A percentile compares a stretch with the other conserved stretches of the same genome.
Evolutionary conservation across 2,888 invertebrate genomes (phyloP).

Genomic region (Myopa testacea): DNA sequence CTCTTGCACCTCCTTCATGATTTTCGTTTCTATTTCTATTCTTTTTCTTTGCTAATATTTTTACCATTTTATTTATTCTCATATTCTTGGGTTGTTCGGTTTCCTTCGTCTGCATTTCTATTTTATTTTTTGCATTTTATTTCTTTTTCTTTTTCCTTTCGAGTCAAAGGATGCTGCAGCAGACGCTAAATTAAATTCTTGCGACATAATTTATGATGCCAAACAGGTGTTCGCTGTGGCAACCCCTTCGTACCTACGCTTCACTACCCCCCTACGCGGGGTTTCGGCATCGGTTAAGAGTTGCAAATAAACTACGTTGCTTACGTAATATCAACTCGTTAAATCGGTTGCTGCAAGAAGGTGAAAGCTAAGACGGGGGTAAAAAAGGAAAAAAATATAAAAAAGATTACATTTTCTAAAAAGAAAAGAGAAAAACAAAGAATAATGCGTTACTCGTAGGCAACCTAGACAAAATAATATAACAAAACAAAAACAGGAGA

Average conservation of each 20-base stretch:
- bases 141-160: not conserved
- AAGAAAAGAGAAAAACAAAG: not conserved
- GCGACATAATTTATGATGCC: constrained; percentile 60
- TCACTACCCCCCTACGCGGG: not conserved
- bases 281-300: not conserved
- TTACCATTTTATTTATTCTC: constrained; percentile 4
- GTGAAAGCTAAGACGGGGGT: not conserved
- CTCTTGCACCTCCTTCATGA: not conserved
- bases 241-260: constrained; percentile 21
- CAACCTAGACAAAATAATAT: constrained; percentile 12
- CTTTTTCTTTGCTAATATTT: not conserved
- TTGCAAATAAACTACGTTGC: constrained; percentile 13
- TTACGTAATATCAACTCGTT: constrained; percentile 22
- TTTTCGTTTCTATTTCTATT: not conserved
- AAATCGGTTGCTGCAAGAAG: constrained; percentile 1
- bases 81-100: not conserved
- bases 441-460: not conserved
- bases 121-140: not conserved
- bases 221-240: constrained; percentile 58
- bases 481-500: not conserved
- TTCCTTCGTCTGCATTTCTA: constrained; percentile 3
- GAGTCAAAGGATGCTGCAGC: constrained; percentile 36
- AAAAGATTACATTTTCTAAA: not conserved
- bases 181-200: constrained; percentile 57
- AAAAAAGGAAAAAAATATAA: not conserved